phyloP scores from a whole-genome alignment of 2,113 vertebrate genomes.

The Oncorhynchus masou region DNA sequence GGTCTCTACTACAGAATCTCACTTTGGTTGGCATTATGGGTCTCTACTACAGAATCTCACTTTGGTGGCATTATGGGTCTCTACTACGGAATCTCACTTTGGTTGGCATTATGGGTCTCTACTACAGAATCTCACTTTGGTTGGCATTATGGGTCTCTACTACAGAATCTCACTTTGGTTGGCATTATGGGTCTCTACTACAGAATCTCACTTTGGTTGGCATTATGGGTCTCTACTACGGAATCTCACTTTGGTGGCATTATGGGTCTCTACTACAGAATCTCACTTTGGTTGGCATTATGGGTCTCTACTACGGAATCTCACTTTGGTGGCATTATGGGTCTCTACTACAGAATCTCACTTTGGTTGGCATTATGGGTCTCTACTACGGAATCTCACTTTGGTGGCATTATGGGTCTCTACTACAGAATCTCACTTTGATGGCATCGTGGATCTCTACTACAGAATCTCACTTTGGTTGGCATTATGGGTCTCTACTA shows the following conservation, averaged over 20 bases:
- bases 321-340: too few species aligned
- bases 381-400: constrained; percentile 58
- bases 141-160: constrained; percentile 70
- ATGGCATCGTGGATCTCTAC: constrained; percentile 84
- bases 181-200: constrained; percentile 69
- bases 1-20: neutral
- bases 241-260: too few species aligned
- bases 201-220: too few species aligned
- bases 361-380: constrained; percentile 57
- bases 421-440: neutral
- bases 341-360: constrained; percentile 78
- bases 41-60: constrained; percentile 62
- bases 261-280: constrained; percentile 71
- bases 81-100: constrained; percentile 34
- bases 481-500: constrained; percentile 84
- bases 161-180: neutral
- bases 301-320: constrained; percentile 74
- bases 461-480: too few species aligned
- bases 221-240: constrained; percentile 69
- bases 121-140: too few species aligned
- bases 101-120: constrained; percentile 70
- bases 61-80: constrained; percentile 81
- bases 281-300: too few species aligned
- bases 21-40: constrained; percentile 77
- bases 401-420: too few species aligned